Evolutionary conservation across 2,797 vertebrate species (phyloP), one percentile per base, ranked within the genome.

Genomic region (Falco novaeseelandiae): DNA sequence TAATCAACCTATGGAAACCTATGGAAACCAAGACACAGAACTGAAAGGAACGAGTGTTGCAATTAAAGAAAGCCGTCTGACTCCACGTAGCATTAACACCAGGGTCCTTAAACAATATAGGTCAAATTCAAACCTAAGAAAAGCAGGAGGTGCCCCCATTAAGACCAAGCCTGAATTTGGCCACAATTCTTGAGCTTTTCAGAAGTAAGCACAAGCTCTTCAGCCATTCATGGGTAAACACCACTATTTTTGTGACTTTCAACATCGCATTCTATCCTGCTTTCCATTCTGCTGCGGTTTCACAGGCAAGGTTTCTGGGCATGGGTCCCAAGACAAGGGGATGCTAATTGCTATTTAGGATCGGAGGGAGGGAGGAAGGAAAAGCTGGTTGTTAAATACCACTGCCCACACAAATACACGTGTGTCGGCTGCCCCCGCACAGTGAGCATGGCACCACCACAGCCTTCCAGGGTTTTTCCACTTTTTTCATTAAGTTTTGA

Each of bases 381-480:
- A 85, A 71, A 92, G 25, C 19, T 6, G 14, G 38, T 71, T 90
- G 34, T 63, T 67, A 71, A 95, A 93, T 48, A 57, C 30, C 49
- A 15, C 21, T 89, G 73, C 79, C 91, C 89, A 49, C 89, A 62
- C 51, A 90, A 84, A 92, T 29, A 72, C 55, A 38, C 2, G 1
- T 17, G 63, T 83, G 83, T 42, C 72, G 89, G n/a, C 25, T 81
- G 27, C 40, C 40, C 40, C 32, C 59, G 29, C 44, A 4, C 80
- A 36, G 49, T 8, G 40, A 72, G 26, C 70, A 3, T 70, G 77
- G 85, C 72, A 93, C 63, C 61, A 22, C 69, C 66, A 27, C 83
- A 67, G 42, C 77, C 89, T 92, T 95, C 83, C 81, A 94, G 78
- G 83, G 38, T n/a, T 92, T 92, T 90, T 82, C 86, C 38, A 9